Percentiles rank a stretch among this genome's conserved stretches.
Evolutionary conservation across 2,888 invertebrate genomes (phyloP).

Genomic region (Stomorhina lunata): DNA sequence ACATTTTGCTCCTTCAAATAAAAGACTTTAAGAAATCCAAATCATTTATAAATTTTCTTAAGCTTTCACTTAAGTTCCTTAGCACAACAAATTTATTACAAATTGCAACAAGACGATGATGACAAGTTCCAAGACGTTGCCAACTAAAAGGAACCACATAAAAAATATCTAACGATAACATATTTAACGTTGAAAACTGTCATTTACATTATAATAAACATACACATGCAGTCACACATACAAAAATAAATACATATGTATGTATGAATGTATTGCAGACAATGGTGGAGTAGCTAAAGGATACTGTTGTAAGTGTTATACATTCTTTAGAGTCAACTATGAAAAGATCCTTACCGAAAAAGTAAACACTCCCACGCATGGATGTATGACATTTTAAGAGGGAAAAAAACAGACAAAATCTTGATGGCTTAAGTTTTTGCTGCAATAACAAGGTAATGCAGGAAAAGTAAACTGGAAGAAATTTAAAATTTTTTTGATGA

Average conservation of each 20-base stretch:
- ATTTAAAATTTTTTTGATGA: too few species aligned
- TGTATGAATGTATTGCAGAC: neutral
- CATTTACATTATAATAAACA: slow-evolving; percentile 29
- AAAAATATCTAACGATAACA: neutral
- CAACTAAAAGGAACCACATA: neutral
- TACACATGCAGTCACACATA: neutral
- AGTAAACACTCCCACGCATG: neutral
- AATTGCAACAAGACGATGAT: slow-evolving; percentile 43
- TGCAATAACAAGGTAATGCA: neutral
- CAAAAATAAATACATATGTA: too few species aligned
- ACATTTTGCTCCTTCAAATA: neutral
- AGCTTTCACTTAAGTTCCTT: slow-evolving; percentile 1
- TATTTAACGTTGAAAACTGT: slow-evolving; percentile 44
- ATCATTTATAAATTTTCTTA: neutral
- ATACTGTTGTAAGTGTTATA: slow-evolving; percentile 2
- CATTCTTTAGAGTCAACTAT: slow-evolving; percentile 14
- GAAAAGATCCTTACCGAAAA: neutral
- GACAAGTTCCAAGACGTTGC: slow-evolving; percentile 25
- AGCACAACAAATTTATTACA: slow-evolving; percentile 42
- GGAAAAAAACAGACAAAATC: neutral
- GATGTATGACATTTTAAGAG: neutral
- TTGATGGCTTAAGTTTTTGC: neutral
- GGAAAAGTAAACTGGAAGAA: neutral
- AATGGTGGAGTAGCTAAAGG: neutral
- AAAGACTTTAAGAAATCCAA: neutral